phyloP scores from a whole-genome alignment of 35 echinoderm and acorn worm genomes.

The Lytechinus pictus region DNA sequence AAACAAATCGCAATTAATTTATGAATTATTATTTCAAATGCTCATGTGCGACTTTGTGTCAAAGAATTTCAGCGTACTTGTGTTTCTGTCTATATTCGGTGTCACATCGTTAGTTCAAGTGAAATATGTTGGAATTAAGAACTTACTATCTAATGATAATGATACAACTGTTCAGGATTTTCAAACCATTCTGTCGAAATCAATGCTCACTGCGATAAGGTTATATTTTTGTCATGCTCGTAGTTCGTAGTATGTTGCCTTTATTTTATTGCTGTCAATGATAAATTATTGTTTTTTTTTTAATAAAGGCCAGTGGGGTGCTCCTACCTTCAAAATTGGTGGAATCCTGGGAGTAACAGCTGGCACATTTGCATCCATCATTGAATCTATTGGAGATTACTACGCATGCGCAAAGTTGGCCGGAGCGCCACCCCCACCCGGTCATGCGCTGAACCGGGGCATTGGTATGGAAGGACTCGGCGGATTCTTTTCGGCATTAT shows the following conservation, averaged over 20 bases:
- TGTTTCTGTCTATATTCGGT: too few species aligned
- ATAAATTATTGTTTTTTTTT: not conserved
- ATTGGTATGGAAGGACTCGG: conserved; percentile 72
- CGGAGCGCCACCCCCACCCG: conserved; percentile 59
- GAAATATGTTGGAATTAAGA: too few species aligned
- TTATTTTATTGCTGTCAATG: not conserved
- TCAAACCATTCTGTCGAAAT: too few species aligned
- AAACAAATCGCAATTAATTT: too few species aligned
- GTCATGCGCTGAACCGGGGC: conserved; percentile 67
- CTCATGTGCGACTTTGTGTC: too few species aligned
- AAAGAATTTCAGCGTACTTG: not conserved
- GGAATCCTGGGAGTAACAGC: not conserved
- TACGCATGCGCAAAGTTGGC: conserved; percentile 67
- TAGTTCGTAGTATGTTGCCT: too few species aligned
- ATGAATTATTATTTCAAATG: too few species aligned
- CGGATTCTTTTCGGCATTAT: conserved; percentile 55
- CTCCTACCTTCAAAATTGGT: not conserved
- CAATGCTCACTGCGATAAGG: too few species aligned
- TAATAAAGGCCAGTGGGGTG: not conserved
- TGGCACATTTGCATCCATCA: not conserved
- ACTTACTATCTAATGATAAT: too few species aligned
- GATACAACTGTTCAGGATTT: too few species aligned
- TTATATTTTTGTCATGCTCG: too few species aligned
- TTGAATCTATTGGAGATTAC: conserved; percentile 57
- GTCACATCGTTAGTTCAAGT: too few species aligned